Evolutionary conservation across 2,888 invertebrate genomes (phyloP), one percentile per base, ranked within the genome.

Genomic region (Cetonia aurata): DNA sequence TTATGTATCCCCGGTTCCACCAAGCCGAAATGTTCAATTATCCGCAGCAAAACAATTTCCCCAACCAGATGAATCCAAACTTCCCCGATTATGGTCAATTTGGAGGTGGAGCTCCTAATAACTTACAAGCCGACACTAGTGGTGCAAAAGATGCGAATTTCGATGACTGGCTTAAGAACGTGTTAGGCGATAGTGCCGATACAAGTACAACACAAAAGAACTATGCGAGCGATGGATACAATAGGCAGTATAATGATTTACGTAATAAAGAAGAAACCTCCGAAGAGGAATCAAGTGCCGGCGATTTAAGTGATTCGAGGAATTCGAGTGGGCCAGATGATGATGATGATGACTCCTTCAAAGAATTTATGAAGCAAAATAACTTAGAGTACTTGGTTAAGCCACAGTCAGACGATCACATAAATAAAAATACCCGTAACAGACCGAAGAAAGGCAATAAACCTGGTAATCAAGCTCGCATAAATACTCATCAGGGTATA

Each of bases 331-430:
- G 12, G 12, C 31, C 25, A 4, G 62, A 62, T 50, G n/a, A n/a
- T n/a, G 37, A 48, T 48, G 62, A 65, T n/a, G 62, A 50, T 33
- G 62, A 52, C 1, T 9, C 33, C 37, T 65, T 65, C 37, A 65
- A 65, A 37, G 62, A 65, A 8, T 65, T 65, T 15, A 52, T 65
- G 62, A 65, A 52, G 37, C 50, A 50, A 65, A 65, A 65, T 41
- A 65, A 65, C 19, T 41, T 65, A 13, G 62, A 65, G 17, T 65
- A 52, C 15, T 65, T 65, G 37, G 41, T 65, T 9, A 65, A 65
- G 10, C 0, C 37, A 37, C 9, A 3, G 37, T 8, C 37, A 37
- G 8, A 10, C 37, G 8, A 6, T 37, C 1, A 37, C 10, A 10
- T 37, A 37, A 37, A 37, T 8, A 37, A 8, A 37, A 37, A 37